Percentiles rank a stretch among this genome's conserved stretches.
Evolutionary conservation across 92 coral and sea anemone species (phyloP).

Genomic region (Palythoa grandis): DNA sequence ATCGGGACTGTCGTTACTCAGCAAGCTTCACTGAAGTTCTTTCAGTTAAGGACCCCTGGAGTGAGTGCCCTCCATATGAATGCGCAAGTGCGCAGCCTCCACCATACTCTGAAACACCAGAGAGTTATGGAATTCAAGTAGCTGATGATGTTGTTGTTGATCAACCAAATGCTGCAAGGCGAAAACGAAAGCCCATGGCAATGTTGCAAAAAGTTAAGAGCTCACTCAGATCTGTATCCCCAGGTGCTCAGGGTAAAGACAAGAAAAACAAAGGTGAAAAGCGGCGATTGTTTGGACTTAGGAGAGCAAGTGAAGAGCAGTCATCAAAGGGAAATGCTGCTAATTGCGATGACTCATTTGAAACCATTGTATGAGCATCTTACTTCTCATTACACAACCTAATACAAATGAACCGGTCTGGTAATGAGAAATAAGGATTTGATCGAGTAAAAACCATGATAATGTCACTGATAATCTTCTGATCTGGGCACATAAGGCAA

Average conservation of each 20-base stretch:
- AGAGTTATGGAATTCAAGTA: conserved; percentile 58
- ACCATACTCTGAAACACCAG: conserved; percentile 80
- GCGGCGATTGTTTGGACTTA: conserved; percentile 74
- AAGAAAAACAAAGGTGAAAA: conserved; percentile 56
- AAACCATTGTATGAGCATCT: conserved; percentile 45
- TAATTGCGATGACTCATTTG: conserved; percentile 47
- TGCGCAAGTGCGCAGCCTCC: conserved; percentile 78
- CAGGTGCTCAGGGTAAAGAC: conserved; percentile 51
- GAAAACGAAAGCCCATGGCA: conserved; percentile 70
- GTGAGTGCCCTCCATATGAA: conserved; percentile 82
- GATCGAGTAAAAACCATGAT: too few relatives aligned
- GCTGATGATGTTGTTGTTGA: conserved; percentile 78
- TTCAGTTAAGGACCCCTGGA: conserved; percentile 73
- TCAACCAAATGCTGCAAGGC: conserved; percentile 59
- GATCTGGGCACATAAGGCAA: too few relatives aligned
- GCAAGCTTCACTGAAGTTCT: conserved; percentile 81
- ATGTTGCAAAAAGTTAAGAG: conserved; percentile 78
- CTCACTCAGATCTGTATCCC: conserved; percentile 63
- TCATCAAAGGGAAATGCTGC: conserved; percentile 26
- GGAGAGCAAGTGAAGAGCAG: conserved; percentile 48
- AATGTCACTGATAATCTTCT: too few relatives aligned
- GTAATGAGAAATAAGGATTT: too few relatives aligned
- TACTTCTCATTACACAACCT: too few relatives aligned
- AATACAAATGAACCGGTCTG: too few relatives aligned
- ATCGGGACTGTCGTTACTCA: conserved; percentile 76